These are phyloP conservation scores for Ophthalmolycus amberensis DNA, from an alignment of 2,113 vertebrate species.

Conservation along the genomic window DNA sequence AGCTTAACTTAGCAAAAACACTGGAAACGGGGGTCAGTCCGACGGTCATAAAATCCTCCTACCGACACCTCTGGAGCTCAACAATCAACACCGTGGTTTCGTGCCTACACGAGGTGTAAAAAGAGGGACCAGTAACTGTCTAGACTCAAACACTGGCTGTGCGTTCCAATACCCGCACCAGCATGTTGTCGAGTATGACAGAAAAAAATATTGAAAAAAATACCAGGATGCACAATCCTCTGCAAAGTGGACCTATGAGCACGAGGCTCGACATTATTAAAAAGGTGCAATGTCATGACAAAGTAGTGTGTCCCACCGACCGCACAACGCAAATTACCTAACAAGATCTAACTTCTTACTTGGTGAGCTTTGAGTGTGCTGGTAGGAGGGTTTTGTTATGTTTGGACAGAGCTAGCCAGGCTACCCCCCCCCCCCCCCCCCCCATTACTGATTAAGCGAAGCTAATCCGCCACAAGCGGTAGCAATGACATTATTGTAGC, in stretches of 20 bases:
- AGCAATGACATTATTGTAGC: neutral
- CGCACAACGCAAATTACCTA: neutral
- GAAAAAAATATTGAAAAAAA: neutral
- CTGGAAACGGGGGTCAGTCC: neutral
- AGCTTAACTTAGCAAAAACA: neutral
- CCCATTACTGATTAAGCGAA: neutral
- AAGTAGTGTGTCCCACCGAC: neutral
- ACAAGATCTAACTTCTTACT: neutral
- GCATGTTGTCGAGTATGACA: neutral
- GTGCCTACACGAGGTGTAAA: neutral
- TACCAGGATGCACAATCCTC: neutral
- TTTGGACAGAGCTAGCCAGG: neutral
- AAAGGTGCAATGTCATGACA: neutral
- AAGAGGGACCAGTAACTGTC: neutral
- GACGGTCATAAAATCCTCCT: neutral
- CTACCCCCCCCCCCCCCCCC: neutral
- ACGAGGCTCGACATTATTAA: neutral
- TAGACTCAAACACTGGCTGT: neutral
- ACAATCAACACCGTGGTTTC: neutral
- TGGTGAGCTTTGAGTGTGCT: neutral
- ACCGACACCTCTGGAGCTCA: slow-evolving; percentile 1
- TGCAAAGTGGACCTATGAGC: neutral
- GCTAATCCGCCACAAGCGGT: neutral
- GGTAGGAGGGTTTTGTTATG: neutral
- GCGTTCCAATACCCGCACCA: too few relatives aligned